phyloP scores from a whole-genome alignment of 30 jellyfish, hydroid and myxozoan genomes.

The Haliclystus octoradiatus region DNA sequence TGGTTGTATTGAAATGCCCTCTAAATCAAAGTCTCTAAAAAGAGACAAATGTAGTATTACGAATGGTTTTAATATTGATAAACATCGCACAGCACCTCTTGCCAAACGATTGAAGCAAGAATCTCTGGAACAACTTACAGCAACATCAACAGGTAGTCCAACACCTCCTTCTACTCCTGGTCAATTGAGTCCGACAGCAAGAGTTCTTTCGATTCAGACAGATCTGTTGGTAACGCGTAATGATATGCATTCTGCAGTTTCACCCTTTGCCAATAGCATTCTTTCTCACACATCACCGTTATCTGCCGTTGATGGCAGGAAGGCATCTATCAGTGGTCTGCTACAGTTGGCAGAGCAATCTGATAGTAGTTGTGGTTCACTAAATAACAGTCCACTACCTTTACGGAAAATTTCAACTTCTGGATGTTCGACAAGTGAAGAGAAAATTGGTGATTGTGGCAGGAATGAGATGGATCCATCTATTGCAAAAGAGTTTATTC shows the following conservation, averaged over 20 bases:
- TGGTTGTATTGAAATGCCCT: no score
- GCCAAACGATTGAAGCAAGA: no score
- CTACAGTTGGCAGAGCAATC: constrained; percentile 47
- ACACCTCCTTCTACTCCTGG: constrained; percentile 80
- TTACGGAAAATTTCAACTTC: no score
- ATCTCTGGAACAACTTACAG: constrained; percentile 21
- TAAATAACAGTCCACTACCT: no score
- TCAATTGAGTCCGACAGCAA: constrained; percentile 43
- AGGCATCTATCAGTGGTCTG: constrained; percentile 20
- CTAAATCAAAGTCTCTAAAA: no score
- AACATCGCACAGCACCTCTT: no score
- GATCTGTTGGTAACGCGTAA: constrained; percentile 7
- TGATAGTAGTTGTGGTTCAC: constrained; percentile 16
- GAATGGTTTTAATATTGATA: no score
- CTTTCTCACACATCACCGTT: constrained; percentile 15
- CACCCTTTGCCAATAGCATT: constrained; percentile 14
- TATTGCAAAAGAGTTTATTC: neutral
- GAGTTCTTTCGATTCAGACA: neutral
- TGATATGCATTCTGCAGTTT: constrained; percentile 4
- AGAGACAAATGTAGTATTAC: no score
- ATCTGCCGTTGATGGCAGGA: constrained; percentile 10
- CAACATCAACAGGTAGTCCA: constrained; percentile 51
- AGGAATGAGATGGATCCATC: constrained; percentile 1
- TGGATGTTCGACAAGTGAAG: no score
- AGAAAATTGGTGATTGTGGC: no score